Base-by-base conservation (phyloP, 1,140 invertebrate species). In the Colletes latitarsis region DNA sequence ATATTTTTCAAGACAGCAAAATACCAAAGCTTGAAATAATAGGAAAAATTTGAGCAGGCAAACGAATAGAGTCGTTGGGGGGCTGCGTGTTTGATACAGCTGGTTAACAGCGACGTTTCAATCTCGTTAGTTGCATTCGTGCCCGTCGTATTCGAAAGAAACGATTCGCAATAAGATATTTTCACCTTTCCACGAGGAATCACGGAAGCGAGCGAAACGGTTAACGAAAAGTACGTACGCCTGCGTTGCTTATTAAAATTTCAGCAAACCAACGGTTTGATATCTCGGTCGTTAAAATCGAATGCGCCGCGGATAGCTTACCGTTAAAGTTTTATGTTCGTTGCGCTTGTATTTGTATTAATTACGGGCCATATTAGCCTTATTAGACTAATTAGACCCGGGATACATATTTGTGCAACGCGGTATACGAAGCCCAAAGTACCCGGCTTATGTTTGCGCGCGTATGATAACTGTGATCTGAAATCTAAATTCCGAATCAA, bases 311-410 rank as follows among this genome's bases (percentile, higher is more conserved):
- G 17, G 19, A n/a, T 39, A 39, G 67, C 67, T 53, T 30, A 39
- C 49, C 43, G 55, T 60, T 77, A 30, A 77, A 77, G 60, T 77
- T 77, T 77, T 77, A 70, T 70, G 58, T 49, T 53, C 43, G 52
- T 19, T 14, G 39, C 12, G 5, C 6, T 15, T 21, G 75, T 77
- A 70, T 77, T 58, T 77, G 67, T 77, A 77, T 77, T 77, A 77
- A 77, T 77, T 77, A 77, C 75, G 3, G 75, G 64, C 55, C 52
- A 49, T 77, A 70, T 77, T 70, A 70, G 53, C 55, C 75, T 77
- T 70, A 77, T 70, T 70, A 68, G 64, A 41, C 75, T 77, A 58
- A 77, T 77, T 77, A 77, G 75, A 70, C 75, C 53, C 53, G n/a
- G 52, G 66, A 70, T 77, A 70, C 53, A 70, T 77, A 70, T 77